phyloP scores from a whole-genome alignment of 2,113 vertebrate genomes.

The Donacobius atricapilla region DNA sequence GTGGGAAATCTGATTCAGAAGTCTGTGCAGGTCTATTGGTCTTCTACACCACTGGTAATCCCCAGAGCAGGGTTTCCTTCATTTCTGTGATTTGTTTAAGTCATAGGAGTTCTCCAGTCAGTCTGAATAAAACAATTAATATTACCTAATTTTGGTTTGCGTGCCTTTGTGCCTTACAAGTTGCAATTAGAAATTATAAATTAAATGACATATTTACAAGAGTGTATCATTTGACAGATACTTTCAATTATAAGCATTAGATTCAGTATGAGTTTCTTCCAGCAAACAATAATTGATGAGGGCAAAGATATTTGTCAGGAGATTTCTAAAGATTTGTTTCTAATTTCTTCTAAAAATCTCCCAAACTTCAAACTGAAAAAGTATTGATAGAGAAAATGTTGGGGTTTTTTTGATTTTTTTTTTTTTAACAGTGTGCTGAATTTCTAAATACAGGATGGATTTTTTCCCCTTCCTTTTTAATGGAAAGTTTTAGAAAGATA shows the following conservation, averaged over 20 bases:
- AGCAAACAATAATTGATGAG: not conserved
- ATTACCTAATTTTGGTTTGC: not conserved
- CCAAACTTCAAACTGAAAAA: not conserved
- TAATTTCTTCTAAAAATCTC: not conserved
- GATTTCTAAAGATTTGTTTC: not conserved
- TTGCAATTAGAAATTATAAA: not conserved
- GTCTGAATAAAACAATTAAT: not conserved
- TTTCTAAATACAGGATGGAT: not conserved
- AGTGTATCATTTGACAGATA: not conserved
- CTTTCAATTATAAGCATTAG: not conserved
- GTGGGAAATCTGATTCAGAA: not conserved
- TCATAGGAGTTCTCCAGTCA: not conserved
- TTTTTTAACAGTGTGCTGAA: not conserved
- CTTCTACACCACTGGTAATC: not conserved
- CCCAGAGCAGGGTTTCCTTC: not conserved
- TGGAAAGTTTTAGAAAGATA: not conserved
- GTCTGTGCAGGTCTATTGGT: not conserved
- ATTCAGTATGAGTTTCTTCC: not conserved
- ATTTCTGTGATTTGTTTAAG: not conserved
- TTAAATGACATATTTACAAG: not conserved
- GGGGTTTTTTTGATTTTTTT: rapidly evolving
- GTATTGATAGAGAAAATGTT: not conserved
- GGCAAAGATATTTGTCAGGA: not conserved
- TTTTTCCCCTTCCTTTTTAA: not conserved
- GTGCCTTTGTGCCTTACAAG: not conserved